Evolutionary conservation across 2,888 invertebrate genomes (phyloP), one percentile per base, ranked within the genome.

Genomic region (Diploptera punctata): DNA sequence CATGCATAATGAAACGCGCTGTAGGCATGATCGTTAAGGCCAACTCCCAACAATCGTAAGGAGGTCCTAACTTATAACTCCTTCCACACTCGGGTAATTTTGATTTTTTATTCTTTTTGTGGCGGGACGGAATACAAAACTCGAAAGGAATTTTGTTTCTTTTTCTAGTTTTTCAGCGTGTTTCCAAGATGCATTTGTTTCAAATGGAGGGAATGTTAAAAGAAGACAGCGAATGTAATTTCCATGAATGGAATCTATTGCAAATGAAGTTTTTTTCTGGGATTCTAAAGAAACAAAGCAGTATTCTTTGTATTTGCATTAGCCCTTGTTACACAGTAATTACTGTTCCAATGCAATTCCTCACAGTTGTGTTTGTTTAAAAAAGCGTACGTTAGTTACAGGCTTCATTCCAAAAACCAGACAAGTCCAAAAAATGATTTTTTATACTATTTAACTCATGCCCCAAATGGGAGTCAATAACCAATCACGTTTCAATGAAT

Each of bases 191-290:
- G 10, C 31, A 3, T 29, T 57, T 57, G 16, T 26, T 1, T 57
- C 24, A 18, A 57, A 16, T n/a, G 26, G 10, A 52, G 24, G 24
- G 62, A 62, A 62, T 24, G 33, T 65, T 24, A 44, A 44, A 65
- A 65, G 44, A 65, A 26, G 65, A 65, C 26, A 44, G 29, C 5
- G 26, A 44, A 65, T 24, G 62, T 62, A 44, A 65, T 65, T 44
- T 65, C 24, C 26, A 47, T 44, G 65, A 65, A 65, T 43, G 24
- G 33, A 65, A 57, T 57, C 9, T 16, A 26, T 65, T 65, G 65
- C 44, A 65, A 65, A 65, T 65, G 47, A 65, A 24, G 44, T 65
- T 65, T 44, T 57, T 26, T 26, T 26, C 29, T 24, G 13, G n/a
- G n/a, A n/a, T n/a, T n/a, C n/a, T n/a, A n/a, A n/a, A n/a, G n/a